These are phyloP conservation scores for Drosophila tripunctata DNA, from an alignment of 2,888 invertebrate species.

Conservation along the genomic window DNA sequence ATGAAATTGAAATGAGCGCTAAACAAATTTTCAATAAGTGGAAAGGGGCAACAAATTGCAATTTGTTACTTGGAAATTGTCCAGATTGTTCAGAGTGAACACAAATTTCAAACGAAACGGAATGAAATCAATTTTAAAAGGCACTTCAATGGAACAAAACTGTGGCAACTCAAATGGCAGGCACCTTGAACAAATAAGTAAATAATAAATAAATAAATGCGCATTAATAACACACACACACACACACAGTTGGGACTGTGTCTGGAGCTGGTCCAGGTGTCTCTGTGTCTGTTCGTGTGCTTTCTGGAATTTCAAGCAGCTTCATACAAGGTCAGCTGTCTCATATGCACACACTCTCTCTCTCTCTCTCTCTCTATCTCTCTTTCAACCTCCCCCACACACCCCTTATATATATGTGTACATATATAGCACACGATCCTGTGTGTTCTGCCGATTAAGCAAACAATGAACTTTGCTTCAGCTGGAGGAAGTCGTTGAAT, in stretches of 20 bases:
- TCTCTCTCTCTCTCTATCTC: too few relatives aligned
- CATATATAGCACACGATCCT: conserved; percentile 10
- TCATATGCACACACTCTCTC: too few relatives aligned
- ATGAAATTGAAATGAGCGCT: conserved; percentile 35
- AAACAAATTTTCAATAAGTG: conserved; percentile 34
- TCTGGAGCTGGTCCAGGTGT: not conserved
- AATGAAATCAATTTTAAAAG: conserved; percentile 21
- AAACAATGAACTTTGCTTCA: conserved; percentile 60
- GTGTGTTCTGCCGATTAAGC: conserved; percentile 31
- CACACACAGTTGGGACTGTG: conserved; percentile 6
- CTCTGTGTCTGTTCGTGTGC: conserved; percentile 5
- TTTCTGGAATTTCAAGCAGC: conserved; percentile 35
- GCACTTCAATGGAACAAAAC: conserved; percentile 39
- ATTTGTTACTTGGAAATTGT: conserved; percentile 30
- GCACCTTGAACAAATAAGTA: conserved; percentile 24
- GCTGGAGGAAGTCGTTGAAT: conserved; percentile 47
- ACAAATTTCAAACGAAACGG: conserved; percentile 32
- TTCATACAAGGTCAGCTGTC: conserved; percentile 37
- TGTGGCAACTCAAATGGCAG: conserved; percentile 19
- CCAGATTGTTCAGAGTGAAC: conserved; percentile 3
- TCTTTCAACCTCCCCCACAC: not conserved
- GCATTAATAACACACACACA: conserved; percentile 29
- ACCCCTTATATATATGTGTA: too few relatives aligned
- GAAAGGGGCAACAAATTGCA: conserved; percentile 11
- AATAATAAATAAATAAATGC: conserved; percentile 37